Evolutionary conservation across 1,140 invertebrate species (phyloP).

Genomic region (Drosophila sproati): DNA sequence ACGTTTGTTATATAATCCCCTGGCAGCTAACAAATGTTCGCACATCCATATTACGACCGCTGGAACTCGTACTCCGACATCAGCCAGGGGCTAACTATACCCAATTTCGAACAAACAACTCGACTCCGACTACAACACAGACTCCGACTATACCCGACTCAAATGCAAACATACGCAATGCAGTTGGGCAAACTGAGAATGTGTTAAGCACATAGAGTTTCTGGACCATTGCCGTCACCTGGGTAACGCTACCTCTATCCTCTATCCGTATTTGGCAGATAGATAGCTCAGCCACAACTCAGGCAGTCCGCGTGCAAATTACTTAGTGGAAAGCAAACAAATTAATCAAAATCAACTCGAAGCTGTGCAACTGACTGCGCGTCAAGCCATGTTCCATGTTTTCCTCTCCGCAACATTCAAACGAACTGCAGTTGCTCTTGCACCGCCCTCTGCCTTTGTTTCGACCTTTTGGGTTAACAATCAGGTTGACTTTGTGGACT

Average conservation of each 20-base stretch:
- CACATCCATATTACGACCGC: conserved; percentile 73
- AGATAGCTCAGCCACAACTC: conserved; percentile 34
- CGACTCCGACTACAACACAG: background rate
- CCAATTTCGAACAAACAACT: conserved; percentile 54
- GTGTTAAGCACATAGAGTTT: conserved; percentile 68
- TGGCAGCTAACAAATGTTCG: conserved; percentile 76
- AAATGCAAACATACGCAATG: conserved; percentile 79
- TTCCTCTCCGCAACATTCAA: conserved; percentile 7
- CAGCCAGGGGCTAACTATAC: conserved; percentile 5
- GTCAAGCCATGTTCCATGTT: conserved; percentile 55
- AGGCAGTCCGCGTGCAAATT: conserved; percentile 53
- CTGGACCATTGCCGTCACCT: conserved; percentile 74
- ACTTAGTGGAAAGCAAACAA: conserved; percentile 79
- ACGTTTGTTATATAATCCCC: conserved; percentile 75
- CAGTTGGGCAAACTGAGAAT: conserved; percentile 64
- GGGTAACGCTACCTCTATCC: conserved; percentile 40
- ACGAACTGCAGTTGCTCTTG: conserved; percentile 11
- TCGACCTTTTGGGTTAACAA: conserved; percentile 1
- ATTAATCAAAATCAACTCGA: conserved; percentile 78
- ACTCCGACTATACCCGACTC: conserved; percentile 12
- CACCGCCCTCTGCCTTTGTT: background rate
- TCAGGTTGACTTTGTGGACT: conserved; percentile 18
- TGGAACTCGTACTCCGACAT: background rate
- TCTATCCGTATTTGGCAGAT: conserved; percentile 37
- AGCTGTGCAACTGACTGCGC: conserved; percentile 52